Percentiles rank a stretch among this genome's conserved stretches.
Conservation (phyloP, 2,113 vertebrate species). For the Falco punctatus region DNA sequence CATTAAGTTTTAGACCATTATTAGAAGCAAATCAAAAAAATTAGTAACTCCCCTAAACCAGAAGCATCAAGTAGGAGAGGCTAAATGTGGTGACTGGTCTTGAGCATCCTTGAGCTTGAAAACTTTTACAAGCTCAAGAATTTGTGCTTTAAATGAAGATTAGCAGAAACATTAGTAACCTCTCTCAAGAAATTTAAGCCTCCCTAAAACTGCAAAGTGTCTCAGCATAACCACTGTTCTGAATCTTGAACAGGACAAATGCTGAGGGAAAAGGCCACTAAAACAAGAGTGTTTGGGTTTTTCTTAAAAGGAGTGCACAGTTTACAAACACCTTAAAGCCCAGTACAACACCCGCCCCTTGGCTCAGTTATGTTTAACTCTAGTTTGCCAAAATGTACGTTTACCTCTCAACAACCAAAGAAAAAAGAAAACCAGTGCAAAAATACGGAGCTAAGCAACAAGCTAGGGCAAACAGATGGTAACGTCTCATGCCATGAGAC, state of each 20-base stretch:
- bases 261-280: neutral
- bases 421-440: neutral
- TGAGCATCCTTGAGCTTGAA: neutral
- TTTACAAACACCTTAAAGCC: neutral
- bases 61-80: neutral
- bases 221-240: neutral
- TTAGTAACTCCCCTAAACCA: neutral
- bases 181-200: neutral
- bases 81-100: neutral
- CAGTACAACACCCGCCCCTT: neutral
- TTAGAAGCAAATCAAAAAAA: neutral
- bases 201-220: neutral
- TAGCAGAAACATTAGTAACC: neutral
- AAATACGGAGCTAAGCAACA: neutral
- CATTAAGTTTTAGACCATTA: neutral
- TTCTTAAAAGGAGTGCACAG: neutral
- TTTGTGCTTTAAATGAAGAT: neutral
- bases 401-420: neutral
- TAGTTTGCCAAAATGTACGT: rapidly evolving
- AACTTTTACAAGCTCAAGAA: neutral
- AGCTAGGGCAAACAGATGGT: neutral
- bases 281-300: neutral
- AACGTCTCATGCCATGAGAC: rapidly evolving
- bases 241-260: neutral
- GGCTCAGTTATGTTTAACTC: neutral